These are phyloP conservation scores for Drusus annulatus DNA, from an alignment of 1,140 invertebrate species.

Conservation along the genomic window DNA sequence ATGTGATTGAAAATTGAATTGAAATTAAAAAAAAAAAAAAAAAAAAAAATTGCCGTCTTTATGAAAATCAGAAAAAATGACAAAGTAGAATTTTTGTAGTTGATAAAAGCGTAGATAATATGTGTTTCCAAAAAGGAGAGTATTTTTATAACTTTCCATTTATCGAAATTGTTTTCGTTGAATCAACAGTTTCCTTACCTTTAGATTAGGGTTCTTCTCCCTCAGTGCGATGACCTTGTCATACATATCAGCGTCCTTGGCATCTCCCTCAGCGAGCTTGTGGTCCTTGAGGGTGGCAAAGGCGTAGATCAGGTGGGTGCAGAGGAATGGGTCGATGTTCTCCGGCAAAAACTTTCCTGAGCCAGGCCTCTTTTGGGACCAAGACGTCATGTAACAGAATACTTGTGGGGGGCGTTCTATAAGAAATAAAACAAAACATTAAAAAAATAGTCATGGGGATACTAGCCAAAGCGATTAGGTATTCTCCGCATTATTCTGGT, in stretches of 20 bases:
- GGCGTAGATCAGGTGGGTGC: slow-evolving; percentile 94
- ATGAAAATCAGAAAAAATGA: too few species aligned
- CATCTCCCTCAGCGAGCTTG: slow-evolving; percentile 82
- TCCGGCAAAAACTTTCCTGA: slow-evolving; percentile 89
- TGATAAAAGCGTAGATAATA: too few species aligned
- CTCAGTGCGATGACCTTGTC: slow-evolving; percentile 86
- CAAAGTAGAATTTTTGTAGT: too few species aligned
- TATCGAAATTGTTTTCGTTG: too few species aligned
- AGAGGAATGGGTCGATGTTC: slow-evolving; percentile 89
- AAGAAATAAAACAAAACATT: not conserved
- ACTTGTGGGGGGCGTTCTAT: slow-evolving; percentile 86
- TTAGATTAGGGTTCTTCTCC: slow-evolving; percentile 91
- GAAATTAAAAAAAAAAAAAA: too few species aligned
- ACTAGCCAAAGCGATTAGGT: too few species aligned
- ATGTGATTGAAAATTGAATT: too few species aligned
- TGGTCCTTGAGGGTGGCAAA: slow-evolving; percentile 92
- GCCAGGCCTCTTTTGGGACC: slow-evolving; percentile 91
- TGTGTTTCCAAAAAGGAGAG: too few species aligned
- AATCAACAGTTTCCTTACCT: slow-evolving; percentile 70
- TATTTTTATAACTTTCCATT: too few species aligned
- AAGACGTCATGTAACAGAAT: slow-evolving; percentile 95
- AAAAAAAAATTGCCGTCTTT: too few species aligned
- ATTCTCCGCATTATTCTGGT: too few species aligned
- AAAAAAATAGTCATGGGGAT: too few species aligned
- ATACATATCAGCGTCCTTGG: slow-evolving; percentile 89